These are phyloP conservation scores for Camelus bactrianus DNA, from an alignment of 2,113 vertebrate species.

Conservation along the genomic window DNA sequence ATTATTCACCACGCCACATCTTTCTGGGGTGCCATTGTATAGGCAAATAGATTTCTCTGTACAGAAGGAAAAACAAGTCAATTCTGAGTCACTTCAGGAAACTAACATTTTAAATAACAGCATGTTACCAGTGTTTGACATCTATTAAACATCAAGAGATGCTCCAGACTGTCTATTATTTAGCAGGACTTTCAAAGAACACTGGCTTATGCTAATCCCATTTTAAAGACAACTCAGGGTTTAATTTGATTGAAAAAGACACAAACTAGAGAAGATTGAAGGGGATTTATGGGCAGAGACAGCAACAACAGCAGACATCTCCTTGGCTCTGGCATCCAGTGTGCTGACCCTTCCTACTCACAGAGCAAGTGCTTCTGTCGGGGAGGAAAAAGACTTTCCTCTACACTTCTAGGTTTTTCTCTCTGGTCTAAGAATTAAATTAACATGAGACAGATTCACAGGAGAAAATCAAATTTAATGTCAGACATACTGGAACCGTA, in stretches of 20 bases:
- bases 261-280: neutral
- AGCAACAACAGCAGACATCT: neutral
- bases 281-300: neutral
- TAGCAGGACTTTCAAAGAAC: slow-evolving; percentile 37
- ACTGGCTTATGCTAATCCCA: neutral
- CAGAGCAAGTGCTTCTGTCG: neutral
- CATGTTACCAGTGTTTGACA: slow-evolving; percentile 34
- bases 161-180: neutral
- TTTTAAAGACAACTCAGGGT: neutral
- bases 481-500: neutral
- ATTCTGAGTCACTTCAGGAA: slow-evolving; percentile 32
- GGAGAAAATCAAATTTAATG: neutral
- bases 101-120: slow-evolving; percentile 24
- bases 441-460: no score
- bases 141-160: slow-evolving; percentile 55
- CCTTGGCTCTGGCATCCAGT: neutral
- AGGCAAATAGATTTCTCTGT: slow-evolving; percentile 33
- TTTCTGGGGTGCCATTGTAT: slow-evolving; percentile 4
- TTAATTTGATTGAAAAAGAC: neutral
- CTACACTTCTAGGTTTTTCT: neutral
- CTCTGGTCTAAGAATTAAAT: no score
- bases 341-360: neutral
- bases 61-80: slow-evolving; percentile 38
- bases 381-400: neutral
- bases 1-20: slow-evolving; percentile 10